A percentile compares a stretch with the other conserved stretches of the same genome.
Evolutionary conservation across 2,797 vertebrate genomes (phyloP).

Genomic region (Crossoptilon crossoptilon): DNA sequence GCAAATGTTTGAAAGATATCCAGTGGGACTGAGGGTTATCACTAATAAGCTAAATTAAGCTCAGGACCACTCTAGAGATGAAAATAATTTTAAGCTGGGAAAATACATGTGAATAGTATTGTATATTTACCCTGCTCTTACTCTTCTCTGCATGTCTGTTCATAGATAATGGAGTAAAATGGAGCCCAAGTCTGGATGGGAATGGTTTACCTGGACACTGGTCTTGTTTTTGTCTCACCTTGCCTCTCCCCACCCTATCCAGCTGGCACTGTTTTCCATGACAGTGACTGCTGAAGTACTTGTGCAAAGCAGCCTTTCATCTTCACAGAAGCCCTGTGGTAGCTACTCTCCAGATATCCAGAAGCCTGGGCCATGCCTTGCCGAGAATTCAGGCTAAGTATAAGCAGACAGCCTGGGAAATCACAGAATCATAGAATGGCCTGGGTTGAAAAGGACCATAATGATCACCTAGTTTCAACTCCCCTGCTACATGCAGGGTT

Average conservation of each 20-base stretch:
- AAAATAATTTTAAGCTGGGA: not conserved
- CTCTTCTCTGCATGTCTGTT: not conserved
- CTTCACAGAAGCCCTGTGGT: not conserved
- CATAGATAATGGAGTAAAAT: not conserved
- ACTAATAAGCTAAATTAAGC: not conserved
- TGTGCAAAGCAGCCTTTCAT: not conserved
- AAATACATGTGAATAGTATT: not conserved
- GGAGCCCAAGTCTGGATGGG: not conserved
- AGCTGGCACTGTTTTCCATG: not conserved
- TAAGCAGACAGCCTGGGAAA: not conserved
- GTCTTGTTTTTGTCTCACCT: not conserved
- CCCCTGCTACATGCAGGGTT: too few relatives aligned
- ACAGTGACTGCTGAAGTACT: not conserved
- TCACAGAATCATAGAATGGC: too few relatives aligned
- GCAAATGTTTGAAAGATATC: not conserved
- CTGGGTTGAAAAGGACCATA: too few relatives aligned
- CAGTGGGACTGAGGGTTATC: not conserved
- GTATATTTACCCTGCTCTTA: not conserved
- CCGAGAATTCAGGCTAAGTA: not conserved
- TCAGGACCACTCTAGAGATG: not conserved
- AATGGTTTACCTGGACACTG: not conserved
- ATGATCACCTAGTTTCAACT: too few relatives aligned
- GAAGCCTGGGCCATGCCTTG: not conserved
- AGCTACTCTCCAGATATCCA: not conserved
- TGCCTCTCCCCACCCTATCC: not conserved